Percentiles rank a stretch among this genome's conserved stretches.
Evolutionary conservation across 2,888 invertebrate species (phyloP).

Genomic region (Plagodis pulveraria): DNA sequence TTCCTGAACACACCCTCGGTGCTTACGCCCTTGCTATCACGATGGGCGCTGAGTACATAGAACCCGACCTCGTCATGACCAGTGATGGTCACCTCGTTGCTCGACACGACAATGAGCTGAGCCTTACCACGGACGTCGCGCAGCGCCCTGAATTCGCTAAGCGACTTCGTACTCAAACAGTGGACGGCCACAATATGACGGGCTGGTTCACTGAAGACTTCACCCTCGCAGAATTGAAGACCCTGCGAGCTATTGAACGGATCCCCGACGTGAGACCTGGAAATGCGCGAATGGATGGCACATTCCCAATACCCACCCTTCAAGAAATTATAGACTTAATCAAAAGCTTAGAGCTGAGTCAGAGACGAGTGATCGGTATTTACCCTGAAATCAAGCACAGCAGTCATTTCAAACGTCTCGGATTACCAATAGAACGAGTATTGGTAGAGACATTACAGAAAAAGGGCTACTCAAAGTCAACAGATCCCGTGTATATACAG

Average conservation of each 20-base stretch:
- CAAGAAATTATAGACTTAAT: constrained; percentile 75
- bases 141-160: constrained; percentile 63
- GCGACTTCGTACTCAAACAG: constrained; percentile 61
- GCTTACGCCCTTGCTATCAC: constrained; percentile 73
- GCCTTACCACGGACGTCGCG: constrained; percentile 67
- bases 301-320: constrained; percentile 67
- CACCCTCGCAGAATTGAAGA: constrained; percentile 72
- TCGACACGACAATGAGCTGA: constrained; percentile 73
- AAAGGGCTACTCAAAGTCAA: constrained; percentile 62
- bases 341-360: constrained; percentile 65
- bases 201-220: constrained; percentile 80
- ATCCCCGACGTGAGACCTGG: constrained; percentile 69
- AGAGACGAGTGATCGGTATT: constrained; percentile 64
- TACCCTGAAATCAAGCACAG: constrained; percentile 76
- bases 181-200: constrained; percentile 60
- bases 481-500: constrained; percentile 70
- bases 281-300: constrained; percentile 66
- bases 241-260: constrained; percentile 67
- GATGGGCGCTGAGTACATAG: constrained; percentile 76
- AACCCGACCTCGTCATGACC: constrained; percentile 76
- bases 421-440: constrained; percentile 66
- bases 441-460: constrained; percentile 66
- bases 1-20: constrained; percentile 76
- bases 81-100: constrained; percentile 71
- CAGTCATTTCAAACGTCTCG: constrained; percentile 66